Evolutionary conservation across 2,888 invertebrate genomes (phyloP).

Genomic region (Autographa pulchrina): DNA sequence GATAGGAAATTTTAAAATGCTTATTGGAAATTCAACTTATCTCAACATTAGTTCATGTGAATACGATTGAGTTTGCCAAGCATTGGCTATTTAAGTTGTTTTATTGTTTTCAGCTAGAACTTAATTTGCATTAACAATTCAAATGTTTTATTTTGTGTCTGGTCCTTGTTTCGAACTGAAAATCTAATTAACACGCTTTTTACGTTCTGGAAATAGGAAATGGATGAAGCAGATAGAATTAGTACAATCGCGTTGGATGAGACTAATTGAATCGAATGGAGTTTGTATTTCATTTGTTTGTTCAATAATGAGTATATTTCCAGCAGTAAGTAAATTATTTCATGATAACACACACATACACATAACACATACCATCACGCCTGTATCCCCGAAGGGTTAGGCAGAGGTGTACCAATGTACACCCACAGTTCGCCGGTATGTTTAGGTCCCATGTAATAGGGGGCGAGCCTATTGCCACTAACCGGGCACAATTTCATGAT

Average conservation of each 20-base stretch:
- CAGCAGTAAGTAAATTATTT: background rate
- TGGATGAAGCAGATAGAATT: background rate
- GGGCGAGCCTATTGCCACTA: no score
- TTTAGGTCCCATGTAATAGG: no score
- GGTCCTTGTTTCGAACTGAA: background rate
- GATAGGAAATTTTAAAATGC: slow-evolving; percentile 57
- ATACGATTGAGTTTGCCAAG: slow-evolving; percentile 35
- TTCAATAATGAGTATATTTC: slow-evolving; percentile 29
- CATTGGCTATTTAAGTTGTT: slow-evolving; percentile 9
- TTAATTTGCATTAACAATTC: slow-evolving; percentile 13
- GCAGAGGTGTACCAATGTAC: no score
- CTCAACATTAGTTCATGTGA: slow-evolving; percentile 46
- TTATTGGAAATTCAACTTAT: slow-evolving; percentile 57
- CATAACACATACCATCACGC: no score
- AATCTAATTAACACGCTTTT: background rate
- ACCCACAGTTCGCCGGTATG: no score
- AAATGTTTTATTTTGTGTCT: background rate
- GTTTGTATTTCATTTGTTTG: slow-evolving; percentile 15
- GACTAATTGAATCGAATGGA: background rate
- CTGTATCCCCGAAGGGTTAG: no score
- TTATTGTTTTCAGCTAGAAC: slow-evolving; percentile 1
- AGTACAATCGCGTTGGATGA: background rate
- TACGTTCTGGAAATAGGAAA: background rate
- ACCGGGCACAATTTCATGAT: no score
- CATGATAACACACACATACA: no score